Conservation (phyloP, 2,888 invertebrate genomes). For the Amphipoea oculea region DNA sequence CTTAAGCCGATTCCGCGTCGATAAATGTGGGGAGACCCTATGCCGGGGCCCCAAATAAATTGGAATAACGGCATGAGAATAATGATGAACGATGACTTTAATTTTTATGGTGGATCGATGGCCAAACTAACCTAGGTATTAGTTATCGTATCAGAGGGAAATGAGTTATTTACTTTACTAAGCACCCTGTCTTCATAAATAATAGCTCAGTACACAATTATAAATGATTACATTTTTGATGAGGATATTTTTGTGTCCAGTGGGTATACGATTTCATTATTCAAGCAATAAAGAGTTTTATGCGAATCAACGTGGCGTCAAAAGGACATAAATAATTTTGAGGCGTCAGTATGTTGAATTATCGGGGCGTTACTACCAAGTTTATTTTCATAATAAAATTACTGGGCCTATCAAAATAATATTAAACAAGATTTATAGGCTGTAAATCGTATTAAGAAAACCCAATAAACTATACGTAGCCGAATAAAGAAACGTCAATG, state of each 20-base stretch:
- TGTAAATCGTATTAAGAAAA: conserved; percentile 1
- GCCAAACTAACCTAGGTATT: neutral
- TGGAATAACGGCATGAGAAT: neutral
- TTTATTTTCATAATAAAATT: conserved; percentile 31
- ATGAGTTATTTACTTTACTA: neutral
- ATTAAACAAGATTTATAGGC: conserved; percentile 15
- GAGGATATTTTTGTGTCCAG: conserved; percentile 28
- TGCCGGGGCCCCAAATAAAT: too few relatives aligned
- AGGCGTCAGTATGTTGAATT: conserved; percentile 40
- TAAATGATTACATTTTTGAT: conserved; percentile 10
- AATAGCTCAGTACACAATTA: conserved; percentile 7
- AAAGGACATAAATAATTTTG: conserved; percentile 45
- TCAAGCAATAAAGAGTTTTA: conserved; percentile 55
- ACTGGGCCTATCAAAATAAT: neutral
- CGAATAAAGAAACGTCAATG: neutral
- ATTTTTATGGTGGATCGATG: neutral
- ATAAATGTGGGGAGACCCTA: too few relatives aligned
- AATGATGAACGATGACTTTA: neutral
- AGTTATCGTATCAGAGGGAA: neutral
- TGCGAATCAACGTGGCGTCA: conserved; percentile 36
- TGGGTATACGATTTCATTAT: conserved; percentile 54
- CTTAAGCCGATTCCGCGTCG: too few relatives aligned
- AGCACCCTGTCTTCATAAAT: conserved; percentile 3
- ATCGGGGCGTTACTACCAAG: conserved; percentile 12
- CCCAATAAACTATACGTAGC: neutral